Percentiles rank a stretch among this genome's conserved stretches.
These are phyloP conservation scores for Bovichtus diacanthus DNA, from an alignment of 2,797 vertebrate species.

Conservation along the genomic window DNA sequence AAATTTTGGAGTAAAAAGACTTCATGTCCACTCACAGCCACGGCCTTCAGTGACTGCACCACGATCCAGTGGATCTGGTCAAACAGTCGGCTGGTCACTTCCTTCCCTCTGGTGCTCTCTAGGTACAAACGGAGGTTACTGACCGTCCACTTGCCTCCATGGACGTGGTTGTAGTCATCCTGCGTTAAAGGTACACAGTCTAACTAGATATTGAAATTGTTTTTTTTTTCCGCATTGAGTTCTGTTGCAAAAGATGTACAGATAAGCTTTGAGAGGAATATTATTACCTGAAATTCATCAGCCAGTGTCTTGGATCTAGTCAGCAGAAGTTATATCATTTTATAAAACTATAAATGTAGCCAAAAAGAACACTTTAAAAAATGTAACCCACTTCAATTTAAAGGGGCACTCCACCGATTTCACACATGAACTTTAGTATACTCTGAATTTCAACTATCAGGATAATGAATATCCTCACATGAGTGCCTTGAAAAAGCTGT, in stretches of 20 bases:
- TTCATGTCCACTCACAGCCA: conserved; percentile 88
- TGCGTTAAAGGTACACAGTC: conserved; percentile 62
- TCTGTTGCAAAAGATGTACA: background rate
- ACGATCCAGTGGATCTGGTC: conserved; percentile 99
- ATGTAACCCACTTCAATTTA: background rate
- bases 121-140: conserved; percentile 94
- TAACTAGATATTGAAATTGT: background rate
- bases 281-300: background rate
- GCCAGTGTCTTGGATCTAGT: conserved; percentile 2
- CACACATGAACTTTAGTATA: background rate
- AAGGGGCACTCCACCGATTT: background rate
- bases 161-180: conserved; percentile 99
- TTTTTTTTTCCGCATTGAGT: background rate
- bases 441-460: too few species aligned
- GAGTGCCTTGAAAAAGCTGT: too few species aligned
- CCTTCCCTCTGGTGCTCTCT: conserved; percentile 96
- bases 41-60: conserved; percentile 96
- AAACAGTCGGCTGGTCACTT: conserved; percentile 94
- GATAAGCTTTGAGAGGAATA: background rate
- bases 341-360: background rate
- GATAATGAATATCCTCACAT: too few species aligned
- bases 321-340: background rate
- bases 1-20: background rate
- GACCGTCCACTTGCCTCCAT: conserved; percentile 98
- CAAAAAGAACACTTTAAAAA: background rate